Evolutionary conservation across 1,140 invertebrate genomes (phyloP).

Genomic region (Aradophagus sp.): DNA sequence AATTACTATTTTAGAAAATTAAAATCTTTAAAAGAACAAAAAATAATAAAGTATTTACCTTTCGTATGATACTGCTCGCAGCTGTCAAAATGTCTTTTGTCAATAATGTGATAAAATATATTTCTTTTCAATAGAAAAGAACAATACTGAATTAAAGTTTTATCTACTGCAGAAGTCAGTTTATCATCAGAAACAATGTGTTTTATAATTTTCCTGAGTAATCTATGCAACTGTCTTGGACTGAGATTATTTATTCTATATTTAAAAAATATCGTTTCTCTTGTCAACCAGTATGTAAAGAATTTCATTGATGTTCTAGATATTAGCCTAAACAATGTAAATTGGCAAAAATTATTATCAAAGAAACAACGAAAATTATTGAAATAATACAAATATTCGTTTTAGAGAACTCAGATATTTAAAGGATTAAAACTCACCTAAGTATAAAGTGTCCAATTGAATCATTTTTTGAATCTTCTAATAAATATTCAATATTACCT

Average conservation of each 20-base stretch:
- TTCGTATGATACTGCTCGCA: constrained; percentile 59
- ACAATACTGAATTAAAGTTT: constrained; percentile 54
- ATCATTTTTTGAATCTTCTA: constrained; percentile 77
- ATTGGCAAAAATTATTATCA: constrained; percentile 15
- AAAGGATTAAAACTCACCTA: constrained; percentile 59
- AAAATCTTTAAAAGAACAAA: no score
- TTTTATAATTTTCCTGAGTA: constrained; percentile 62
- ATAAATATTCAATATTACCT: constrained; percentile 75
- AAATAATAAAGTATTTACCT: constrained; percentile 50
- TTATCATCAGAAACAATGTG: constrained; percentile 47
- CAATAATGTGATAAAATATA: constrained; percentile 64
- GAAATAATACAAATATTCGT: background rate
- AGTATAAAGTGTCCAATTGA: constrained; percentile 77
- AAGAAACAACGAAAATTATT: constrained; percentile 3
- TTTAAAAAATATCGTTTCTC: constrained; percentile 65
- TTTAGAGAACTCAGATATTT: no score
- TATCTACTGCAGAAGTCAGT: constrained; percentile 42
- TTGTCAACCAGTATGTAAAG: constrained; percentile 63
- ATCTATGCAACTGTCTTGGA: constrained; percentile 62
- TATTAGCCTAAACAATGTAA: constrained; percentile 61
- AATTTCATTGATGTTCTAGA: constrained; percentile 59
- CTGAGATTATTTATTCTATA: constrained; percentile 62
- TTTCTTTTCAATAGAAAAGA: constrained; percentile 56
- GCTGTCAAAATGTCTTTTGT: constrained; percentile 48
- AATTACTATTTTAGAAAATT: background rate